A percentile compares a stretch with the other conserved stretches of the same genome.
These are phyloP conservation scores for Coelopa frigida DNA, from an alignment of 1,140 invertebrate genomes.

Conservation along the genomic window DNA sequence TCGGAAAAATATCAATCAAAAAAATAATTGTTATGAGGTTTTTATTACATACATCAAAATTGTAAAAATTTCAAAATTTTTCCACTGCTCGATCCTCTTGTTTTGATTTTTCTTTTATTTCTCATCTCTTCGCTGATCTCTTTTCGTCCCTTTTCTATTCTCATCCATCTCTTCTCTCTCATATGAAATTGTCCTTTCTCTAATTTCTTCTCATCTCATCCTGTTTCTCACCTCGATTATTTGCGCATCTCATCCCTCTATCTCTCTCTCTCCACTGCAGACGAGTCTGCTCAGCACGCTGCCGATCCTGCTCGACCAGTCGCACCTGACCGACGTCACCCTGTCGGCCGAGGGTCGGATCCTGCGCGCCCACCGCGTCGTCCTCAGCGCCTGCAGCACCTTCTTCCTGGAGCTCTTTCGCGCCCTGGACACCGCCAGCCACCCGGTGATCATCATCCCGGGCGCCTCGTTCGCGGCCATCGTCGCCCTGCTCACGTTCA, in stretches of 20 bases:
- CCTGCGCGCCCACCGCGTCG: slow-evolving; percentile 76
- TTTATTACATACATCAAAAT: too few relatives aligned
- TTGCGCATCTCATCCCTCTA: background rate
- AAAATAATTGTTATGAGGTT: too few relatives aligned
- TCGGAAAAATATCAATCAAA: too few relatives aligned
- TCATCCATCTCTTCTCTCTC: background rate
- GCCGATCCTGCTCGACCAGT: slow-evolving; percentile 71
- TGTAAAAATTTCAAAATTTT: too few relatives aligned
- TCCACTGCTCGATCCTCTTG: background rate
- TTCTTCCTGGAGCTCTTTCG: slow-evolving; percentile 85
- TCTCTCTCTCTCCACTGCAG: slow-evolving; percentile 30
- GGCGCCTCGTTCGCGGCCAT: slow-evolving; percentile 74
- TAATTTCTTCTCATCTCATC: background rate
- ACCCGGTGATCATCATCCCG: slow-evolving; percentile 76
- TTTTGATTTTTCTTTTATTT: background rate
- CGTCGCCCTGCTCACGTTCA: slow-evolving; percentile 77
- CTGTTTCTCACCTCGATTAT: background rate
- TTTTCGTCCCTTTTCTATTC: background rate
- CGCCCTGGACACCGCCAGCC: slow-evolving; percentile 62
- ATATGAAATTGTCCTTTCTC: background rate
- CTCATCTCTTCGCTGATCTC: background rate
- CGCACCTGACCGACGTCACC: slow-evolving; percentile 83
- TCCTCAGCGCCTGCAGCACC: slow-evolving; percentile 83
- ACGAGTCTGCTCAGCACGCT: slow-evolving; percentile 75
- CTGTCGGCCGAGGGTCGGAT: slow-evolving; percentile 73